Percentiles rank a stretch among this genome's conserved stretches.
These are phyloP conservation scores for Felis catus DNA, from an alignment of 2,113 vertebrate genomes.

Conservation along the genomic window F.catus_Fca126_mat1.0 CM031427.1:19281001-19281500, in stretches of 20 bases:
- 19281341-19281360: background rate
- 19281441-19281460: background rate
- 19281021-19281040: no score
- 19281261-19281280: background rate
- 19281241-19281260: background rate
- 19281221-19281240: background rate
- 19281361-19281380: background rate
- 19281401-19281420: background rate
- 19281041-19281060: background rate
- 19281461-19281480: slow-evolving; percentile 36
- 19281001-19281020: rapidly evolving
- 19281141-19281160: background rate
- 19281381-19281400: background rate
- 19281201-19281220: background rate
- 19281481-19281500: slow-evolving; percentile 63
- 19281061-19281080: background rate
- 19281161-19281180: no score
- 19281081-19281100: no score
- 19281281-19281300: background rate
- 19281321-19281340: background rate
- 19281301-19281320: background rate
- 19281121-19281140: background rate
- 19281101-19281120: background rate
- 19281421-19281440: background rate
- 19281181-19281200: background rate